Percentiles rank a stretch among this genome's conserved stretches.
Evolutionary conservation across 2,888 invertebrate species (phyloP).

Genomic region (Hofmannophila pseudospretella): DNA sequence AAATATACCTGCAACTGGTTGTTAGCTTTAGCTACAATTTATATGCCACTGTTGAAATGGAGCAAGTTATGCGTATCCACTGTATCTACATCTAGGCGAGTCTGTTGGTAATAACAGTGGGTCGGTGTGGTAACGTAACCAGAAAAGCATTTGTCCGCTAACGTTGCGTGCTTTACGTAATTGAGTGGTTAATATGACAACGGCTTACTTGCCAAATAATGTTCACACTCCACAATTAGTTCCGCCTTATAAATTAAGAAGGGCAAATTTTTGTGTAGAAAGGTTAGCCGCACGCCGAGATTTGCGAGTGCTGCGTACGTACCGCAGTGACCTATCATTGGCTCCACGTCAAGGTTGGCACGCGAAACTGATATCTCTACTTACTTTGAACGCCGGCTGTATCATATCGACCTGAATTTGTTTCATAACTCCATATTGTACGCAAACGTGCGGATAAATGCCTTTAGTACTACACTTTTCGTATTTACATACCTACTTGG

Average conservation of each 20-base stretch:
- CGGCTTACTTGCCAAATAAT: constrained; percentile 36
- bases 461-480: constrained; percentile 20
- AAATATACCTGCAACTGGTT: constrained; percentile 41
- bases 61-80: constrained; percentile 42
- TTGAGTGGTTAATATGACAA: constrained; percentile 52
- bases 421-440: constrained; percentile 2
- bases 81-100: constrained; percentile 38
- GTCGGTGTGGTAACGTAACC: constrained; percentile 44
- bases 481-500: constrained; percentile 26
- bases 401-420: constrained; percentile 45
- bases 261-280: constrained; percentile 35
- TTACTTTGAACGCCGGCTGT: constrained; percentile 38
- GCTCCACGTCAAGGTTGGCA: constrained; percentile 56
- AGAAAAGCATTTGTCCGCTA: constrained; percentile 37
- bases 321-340: constrained; percentile 43
- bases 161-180: constrained; percentile 59
- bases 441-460: not conserved
- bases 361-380: constrained; percentile 51
- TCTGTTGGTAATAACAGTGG: constrained; percentile 40
- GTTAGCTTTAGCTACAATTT: constrained; percentile 37
- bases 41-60: constrained; percentile 39
- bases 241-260: constrained; percentile 61
- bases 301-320: constrained; percentile 25
- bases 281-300: constrained; percentile 19
- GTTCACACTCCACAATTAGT: constrained; percentile 49